Evolutionary conservation across 2,888 invertebrate species (phyloP).

Genomic region (Melangyna quadrimaculata): DNA sequence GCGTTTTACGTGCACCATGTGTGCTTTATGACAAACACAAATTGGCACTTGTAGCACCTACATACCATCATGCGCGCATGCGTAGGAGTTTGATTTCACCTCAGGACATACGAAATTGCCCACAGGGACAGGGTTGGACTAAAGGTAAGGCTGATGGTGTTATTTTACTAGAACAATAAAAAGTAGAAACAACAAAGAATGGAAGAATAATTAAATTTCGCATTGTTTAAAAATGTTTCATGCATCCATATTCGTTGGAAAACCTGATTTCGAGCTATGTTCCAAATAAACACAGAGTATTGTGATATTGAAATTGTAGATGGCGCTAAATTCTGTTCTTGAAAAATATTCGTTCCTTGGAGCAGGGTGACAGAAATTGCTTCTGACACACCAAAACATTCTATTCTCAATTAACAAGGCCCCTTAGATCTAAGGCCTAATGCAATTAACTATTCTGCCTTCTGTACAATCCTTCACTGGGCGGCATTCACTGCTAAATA

Average conservation of each 20-base stretch:
- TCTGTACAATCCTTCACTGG: not conserved
- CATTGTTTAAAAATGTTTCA: too few species aligned
- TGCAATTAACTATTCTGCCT: not conserved
- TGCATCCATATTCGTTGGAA: too few species aligned
- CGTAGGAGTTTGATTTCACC: slow-evolving; percentile 52
- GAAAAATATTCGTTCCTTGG: too few species aligned
- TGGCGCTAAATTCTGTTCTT: too few species aligned
- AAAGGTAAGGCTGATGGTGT: not conserved
- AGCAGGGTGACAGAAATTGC: too few species aligned
- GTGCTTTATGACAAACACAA: slow-evolving; percentile 64
- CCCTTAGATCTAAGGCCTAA: not conserved
- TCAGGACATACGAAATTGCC: slow-evolving; percentile 38
- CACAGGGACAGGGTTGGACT: not conserved
- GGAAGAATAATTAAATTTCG: too few species aligned
- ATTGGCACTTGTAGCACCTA: slow-evolving; percentile 54
- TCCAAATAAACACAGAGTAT: too few species aligned
- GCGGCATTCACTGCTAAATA: not conserved
- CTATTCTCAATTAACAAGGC: not conserved
- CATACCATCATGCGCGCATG: slow-evolving; percentile 17
- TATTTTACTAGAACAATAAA: too few species aligned
- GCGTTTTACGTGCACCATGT: slow-evolving; percentile 38
- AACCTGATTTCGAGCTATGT: too few species aligned
- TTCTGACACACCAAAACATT: too few species aligned
- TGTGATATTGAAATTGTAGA: too few species aligned
- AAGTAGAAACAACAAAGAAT: not conserved